Percentiles rank a stretch among this genome's conserved stretches.
Conservation (phyloP, 2,888 invertebrate genomes). For the Dynastes maya region DNA sequence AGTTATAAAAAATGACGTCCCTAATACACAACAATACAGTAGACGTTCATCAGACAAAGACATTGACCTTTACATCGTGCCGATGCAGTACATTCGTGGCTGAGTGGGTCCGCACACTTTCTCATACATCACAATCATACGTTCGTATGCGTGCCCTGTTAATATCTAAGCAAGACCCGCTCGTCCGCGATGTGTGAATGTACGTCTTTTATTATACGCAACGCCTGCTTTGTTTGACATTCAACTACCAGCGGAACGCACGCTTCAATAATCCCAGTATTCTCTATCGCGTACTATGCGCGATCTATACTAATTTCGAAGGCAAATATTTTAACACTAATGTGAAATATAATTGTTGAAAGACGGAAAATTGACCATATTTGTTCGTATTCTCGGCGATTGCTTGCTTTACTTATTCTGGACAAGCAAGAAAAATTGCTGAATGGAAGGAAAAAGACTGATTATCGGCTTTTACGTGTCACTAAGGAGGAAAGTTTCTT, state of each 20-base stretch:
- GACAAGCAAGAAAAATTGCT: neutral
- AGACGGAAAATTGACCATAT: neutral
- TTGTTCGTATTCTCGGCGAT: neutral
- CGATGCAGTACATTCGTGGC: neutral
- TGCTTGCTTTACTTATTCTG: neutral
- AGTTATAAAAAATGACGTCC: too few species aligned
- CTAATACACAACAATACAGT: constrained; percentile 3
- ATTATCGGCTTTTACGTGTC: neutral
- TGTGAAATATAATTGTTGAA: constrained; percentile 16
- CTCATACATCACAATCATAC: neutral
- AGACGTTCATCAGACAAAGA: constrained; percentile 57
- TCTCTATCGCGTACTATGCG: neutral
- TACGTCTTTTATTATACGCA: constrained; percentile 23
- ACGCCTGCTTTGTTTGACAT: constrained; percentile 41
- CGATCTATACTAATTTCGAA: constrained; percentile 37
- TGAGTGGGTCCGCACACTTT: neutral
- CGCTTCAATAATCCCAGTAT: constrained; percentile 33
- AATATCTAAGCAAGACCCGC: neutral
- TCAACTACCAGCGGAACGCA: constrained; percentile 30
- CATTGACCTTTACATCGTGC: constrained; percentile 55
- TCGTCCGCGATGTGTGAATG: neutral
- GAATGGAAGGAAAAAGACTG: neutral
- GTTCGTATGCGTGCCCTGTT: neutral
- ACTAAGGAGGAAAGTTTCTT: too few species aligned
- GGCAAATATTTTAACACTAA: constrained; percentile 38